Evolutionary conservation across 2,113 vertebrate species (phyloP), one percentile per base, ranked within the genome.

Genomic region (Lathamus discolor): DNA sequence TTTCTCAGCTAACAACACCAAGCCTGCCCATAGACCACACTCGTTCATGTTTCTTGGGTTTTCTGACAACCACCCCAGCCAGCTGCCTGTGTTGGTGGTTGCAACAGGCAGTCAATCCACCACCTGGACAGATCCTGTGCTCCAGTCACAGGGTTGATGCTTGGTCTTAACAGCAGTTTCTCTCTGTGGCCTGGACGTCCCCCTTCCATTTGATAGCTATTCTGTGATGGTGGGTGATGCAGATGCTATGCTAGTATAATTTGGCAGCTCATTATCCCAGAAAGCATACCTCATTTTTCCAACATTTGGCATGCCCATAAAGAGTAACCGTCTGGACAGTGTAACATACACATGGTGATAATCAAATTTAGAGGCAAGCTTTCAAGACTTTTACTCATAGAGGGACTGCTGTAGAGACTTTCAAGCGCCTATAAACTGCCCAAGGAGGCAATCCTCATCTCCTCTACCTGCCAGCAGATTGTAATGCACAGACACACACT

Each of bases 141-240:
- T 57, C 33, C 33, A 44, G 33, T 15, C 3, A 9, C 8, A 52
- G 28, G 10, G 5, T 2, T 57, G 66, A 51, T 20, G 10, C 39
- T 48, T 28, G 49, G 23, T 66, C 62, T 69, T 66, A 49, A 35
- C 17, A 63, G 16, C 0, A 1, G 0, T 7, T 66, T 57, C 57
- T 28, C 49, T 70, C 23, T 33, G 41, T 25, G n/a, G 17, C 20
- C 52, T 39, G 33, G 46, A 27, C 17, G 22, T 22, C 6, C 2
- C 8, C 75, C 7, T 66, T 54, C 31, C n/a, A 35, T 61, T 43
- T 18, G 20, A 10, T 28, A 73, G n/a, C 31, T 44, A 2, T 33
- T 69, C n/a, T 59, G 31, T 0, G 3, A 25, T 25, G 17, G 10
- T 13, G 13, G 16, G 25, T 1, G 0, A 33, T 20, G 33, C 18